A percentile compares a stretch with the other conserved stretches of the same genome.
These are phyloP conservation scores for Sarcophaga caerulescens DNA, from an alignment of 2,888 invertebrate genomes.

Conservation along the genomic window DNA sequence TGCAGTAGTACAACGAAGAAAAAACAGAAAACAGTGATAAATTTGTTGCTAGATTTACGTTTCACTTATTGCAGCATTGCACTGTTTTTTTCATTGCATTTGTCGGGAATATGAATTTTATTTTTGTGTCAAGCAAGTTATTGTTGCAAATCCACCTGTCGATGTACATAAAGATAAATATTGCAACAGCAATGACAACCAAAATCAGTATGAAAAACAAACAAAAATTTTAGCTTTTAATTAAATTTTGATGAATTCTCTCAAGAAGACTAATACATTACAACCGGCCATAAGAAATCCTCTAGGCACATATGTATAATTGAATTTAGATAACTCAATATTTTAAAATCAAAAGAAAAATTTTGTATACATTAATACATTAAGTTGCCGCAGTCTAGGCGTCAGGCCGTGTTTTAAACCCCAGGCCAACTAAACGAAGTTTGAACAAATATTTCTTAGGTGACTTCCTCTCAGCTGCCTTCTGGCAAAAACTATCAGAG, in stretches of 20 bases:
- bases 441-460: no score
- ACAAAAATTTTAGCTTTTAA: conserved; percentile 51
- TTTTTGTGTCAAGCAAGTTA: conserved; percentile 44
- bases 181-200: conserved; percentile 42
- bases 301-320: background rate
- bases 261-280: conserved; percentile 42
- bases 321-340: no score
- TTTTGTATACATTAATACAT: no score
- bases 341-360: no score
- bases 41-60: background rate
- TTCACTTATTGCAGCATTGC: background rate
- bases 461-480: no score
- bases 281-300: conserved; percentile 8
- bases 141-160: conserved; percentile 70
- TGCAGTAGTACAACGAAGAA: background rate
- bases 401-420: no score
- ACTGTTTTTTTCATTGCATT: conserved; percentile 9
- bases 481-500: no score
- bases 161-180: conserved; percentile 69
- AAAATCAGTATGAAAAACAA: conserved; percentile 18
- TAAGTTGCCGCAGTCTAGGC: no score
- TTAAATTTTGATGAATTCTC: conserved; percentile 37
- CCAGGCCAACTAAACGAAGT: no score
- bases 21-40: background rate
- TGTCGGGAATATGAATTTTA: conserved; percentile 13